A percentile compares a stretch with the other conserved stretches of the same genome.
Evolutionary conservation across 2,797 vertebrate species (phyloP).

Genomic region (Cossypha dichroa): DNA sequence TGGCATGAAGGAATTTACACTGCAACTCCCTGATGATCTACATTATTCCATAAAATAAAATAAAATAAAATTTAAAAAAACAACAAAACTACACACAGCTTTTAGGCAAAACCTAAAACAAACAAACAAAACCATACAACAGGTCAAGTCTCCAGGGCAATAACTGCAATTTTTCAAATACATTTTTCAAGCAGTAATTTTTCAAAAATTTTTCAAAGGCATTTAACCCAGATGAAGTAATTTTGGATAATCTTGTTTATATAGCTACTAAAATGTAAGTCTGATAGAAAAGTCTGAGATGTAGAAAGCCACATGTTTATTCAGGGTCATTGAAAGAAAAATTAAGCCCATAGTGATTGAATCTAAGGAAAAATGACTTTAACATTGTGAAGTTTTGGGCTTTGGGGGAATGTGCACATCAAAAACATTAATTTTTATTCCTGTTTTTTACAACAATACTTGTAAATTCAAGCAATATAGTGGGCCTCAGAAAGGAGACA

Average conservation of each 20-base stretch:
- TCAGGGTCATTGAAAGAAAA: not conserved
- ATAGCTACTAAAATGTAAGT: not conserved
- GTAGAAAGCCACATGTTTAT: not conserved
- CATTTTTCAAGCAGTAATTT: not conserved
- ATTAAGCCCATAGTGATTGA: not conserved
- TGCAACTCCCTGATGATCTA: not conserved
- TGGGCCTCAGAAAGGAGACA: not conserved
- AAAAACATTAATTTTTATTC: not conserved
- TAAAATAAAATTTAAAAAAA: too few relatives aligned
- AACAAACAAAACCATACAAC: not conserved
- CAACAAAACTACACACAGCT: not conserved
- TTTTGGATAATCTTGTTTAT: not conserved
- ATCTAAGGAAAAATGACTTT: not conserved
- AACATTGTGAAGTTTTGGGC: not conserved
- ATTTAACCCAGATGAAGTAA: not conserved
- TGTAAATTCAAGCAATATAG: not conserved
- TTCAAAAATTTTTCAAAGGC: not conserved
- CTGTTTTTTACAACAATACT: not conserved
- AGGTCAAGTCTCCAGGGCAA: not conserved
- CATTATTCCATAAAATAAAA: not conserved
- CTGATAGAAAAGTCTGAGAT: not conserved
- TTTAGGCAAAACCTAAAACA: not conserved
- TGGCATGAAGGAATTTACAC: not conserved
- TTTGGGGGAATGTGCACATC: not conserved
- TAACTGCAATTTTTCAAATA: not conserved